Evolutionary conservation across 1,140 invertebrate genomes (phyloP).

Genomic region (Laupala kohalensis): DNA sequence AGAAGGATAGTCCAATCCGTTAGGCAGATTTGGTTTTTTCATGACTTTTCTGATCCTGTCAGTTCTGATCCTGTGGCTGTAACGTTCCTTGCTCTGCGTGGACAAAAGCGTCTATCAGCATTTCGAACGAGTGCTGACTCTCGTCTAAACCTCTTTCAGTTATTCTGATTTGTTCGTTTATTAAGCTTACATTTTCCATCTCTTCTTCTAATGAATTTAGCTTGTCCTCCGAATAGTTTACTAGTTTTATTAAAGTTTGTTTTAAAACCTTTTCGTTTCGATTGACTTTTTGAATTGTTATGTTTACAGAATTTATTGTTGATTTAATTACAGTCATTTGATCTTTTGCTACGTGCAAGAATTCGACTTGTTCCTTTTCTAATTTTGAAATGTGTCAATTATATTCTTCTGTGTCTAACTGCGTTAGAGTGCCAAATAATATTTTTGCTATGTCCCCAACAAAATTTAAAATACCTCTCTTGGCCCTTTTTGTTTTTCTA

Average conservation of each 20-base stretch:
- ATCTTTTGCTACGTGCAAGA: background rate
- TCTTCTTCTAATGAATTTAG: background rate
- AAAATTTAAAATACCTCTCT: background rate
- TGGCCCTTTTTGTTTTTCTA: background rate
- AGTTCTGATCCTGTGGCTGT: background rate
- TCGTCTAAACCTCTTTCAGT: background rate
- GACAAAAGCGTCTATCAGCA: background rate
- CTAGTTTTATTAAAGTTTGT: background rate
- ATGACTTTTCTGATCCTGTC: background rate
- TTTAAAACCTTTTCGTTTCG: background rate
- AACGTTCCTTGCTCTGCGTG: background rate
- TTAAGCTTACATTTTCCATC: background rate
- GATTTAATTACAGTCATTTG: background rate
- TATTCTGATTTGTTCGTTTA: background rate
- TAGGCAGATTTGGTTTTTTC: background rate
- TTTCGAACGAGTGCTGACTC: background rate
- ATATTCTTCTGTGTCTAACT: background rate
- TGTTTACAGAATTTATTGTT: background rate
- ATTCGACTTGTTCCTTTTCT: background rate
- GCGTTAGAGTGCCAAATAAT: background rate
- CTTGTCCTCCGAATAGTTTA: background rate
- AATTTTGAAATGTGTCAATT: background rate
- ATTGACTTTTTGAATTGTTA: background rate
- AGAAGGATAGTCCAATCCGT: background rate
- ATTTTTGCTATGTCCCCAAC: background rate